Evolutionary conservation across 2,888 invertebrate species (phyloP).

Genomic region (Nomada ruficornis): DNA sequence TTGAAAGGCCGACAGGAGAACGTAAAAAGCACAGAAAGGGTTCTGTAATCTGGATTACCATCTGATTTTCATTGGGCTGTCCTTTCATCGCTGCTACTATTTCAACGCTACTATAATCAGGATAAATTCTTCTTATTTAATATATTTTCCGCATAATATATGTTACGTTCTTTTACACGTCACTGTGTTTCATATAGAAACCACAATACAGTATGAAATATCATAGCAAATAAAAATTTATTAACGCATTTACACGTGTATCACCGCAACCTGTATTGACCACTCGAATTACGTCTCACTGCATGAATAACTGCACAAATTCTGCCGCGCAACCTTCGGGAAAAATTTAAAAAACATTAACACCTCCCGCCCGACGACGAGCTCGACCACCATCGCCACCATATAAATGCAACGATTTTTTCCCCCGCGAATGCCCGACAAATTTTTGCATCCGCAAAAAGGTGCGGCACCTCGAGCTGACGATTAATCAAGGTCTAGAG

Average conservation of each 20-base stretch:
- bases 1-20: constrained; percentile 70
- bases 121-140: neutral
- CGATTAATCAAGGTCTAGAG: constrained; percentile 34
- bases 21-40: constrained; percentile 40
- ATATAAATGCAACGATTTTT: constrained; percentile 37
- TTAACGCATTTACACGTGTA: too few relatives aligned
- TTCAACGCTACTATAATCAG: neutral
- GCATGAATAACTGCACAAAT: too few relatives aligned
- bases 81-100: neutral
- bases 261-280: too few relatives aligned
- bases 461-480: constrained; percentile 2
- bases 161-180: neutral
- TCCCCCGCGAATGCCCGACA: neutral
- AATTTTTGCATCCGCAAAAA: constrained; percentile 31
- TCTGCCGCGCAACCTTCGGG: neutral
- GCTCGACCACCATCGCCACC: neutral
- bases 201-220: neutral
- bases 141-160: neutral
- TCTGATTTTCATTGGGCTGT: constrained; percentile 9
- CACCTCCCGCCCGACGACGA: neutral
- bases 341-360: constrained; percentile 8
- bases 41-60: constrained; percentile 49
- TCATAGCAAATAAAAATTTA: neutral
- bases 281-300: too few relatives aligned
- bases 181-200: neutral